Base-by-base conservation (phyloP, 2,888 invertebrate genomes). In the Itoplectis maculator region DNA sequence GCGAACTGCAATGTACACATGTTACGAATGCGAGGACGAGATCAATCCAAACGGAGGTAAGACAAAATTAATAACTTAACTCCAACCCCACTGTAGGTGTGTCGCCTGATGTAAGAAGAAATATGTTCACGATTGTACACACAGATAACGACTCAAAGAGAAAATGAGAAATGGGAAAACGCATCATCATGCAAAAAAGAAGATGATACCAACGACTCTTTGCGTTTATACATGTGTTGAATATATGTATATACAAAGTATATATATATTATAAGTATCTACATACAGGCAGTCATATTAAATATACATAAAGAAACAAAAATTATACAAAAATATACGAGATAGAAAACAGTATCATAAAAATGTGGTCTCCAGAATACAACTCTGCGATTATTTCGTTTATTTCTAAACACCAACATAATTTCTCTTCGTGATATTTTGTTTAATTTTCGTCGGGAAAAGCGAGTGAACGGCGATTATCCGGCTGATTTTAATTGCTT, bases 221-320 rank as follows among this genome's bases (percentile, higher is more conserved):
- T 86, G 86, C 87, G 88, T 89, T 90, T 89, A 87, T 88, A 89
- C 87, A 88, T 85, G 85, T 88, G 86, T 87, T 86, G 84, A 85
- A 87, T 87, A 87, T 88, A 87, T 89, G 87, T 80, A 80, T 80
- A 80, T 80, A 80, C 75, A 80, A 80, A 75, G 75, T 63, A 74
- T 79, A 79, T 79, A 79, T 79, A 73, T 81, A 82, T 84, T 86
- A 82, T 86, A 80, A 79, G 76, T 85, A 86, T 84, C 82, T 88
- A 85, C 83, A 85, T 85, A 86, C 82, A 86, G 63, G 73, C 79
- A 86, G 74, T 59, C 80, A 83, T 86, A 84, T 89, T 85, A 61
- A 76, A 83, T 88, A 84, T 79, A 84, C 86, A 82, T 82, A 79
- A 66, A 66, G 76, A 81, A 85, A 76, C 75, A 86, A 84, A 85